A percentile compares a stretch with the other conserved stretches of the same genome.
Evolutionary conservation across 2,888 invertebrate genomes (phyloP).

Genomic region (Nycteola revayana): DNA sequence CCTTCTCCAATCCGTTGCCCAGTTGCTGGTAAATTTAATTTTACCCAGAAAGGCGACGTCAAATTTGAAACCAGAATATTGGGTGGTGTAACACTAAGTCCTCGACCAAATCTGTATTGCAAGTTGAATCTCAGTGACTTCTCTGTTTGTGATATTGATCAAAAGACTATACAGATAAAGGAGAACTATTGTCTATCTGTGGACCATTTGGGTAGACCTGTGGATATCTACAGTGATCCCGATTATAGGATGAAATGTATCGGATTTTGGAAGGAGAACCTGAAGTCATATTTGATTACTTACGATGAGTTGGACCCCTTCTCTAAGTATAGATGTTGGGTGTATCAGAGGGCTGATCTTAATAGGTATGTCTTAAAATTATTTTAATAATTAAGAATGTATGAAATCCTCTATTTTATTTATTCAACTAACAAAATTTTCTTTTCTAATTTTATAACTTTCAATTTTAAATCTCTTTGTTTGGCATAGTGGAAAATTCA

Average conservation of each 20-base stretch:
- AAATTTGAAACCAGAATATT: slow-evolving; percentile 96
- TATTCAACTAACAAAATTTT: too few relatives aligned
- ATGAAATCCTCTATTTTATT: too few relatives aligned
- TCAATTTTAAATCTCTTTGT: too few relatives aligned
- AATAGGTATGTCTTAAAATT: slow-evolving; percentile 88
- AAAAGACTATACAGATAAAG: slow-evolving; percentile 96
- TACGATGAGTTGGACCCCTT: slow-evolving; percentile 98
- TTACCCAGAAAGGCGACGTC: slow-evolving; percentile 95
- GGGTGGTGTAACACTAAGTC: slow-evolving; percentile 96
- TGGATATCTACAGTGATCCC: slow-evolving; percentile 97
- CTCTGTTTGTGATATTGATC: slow-evolving; percentile 97
- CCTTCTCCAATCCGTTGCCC: slow-evolving; percentile 97
- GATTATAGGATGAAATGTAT: slow-evolving; percentile 98
- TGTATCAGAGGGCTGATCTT: slow-evolving; percentile 96
- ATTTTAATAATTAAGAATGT: too few relatives aligned
- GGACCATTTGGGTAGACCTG: slow-evolving; percentile 96
- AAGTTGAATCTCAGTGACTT: slow-evolving; percentile 97
- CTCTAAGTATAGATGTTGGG: slow-evolving; percentile 98
- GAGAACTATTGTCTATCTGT: slow-evolving; percentile 98
- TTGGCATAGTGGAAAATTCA: too few relatives aligned
- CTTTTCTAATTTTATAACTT: too few relatives aligned
- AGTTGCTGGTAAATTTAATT: slow-evolving; percentile 97
- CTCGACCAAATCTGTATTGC: slow-evolving; percentile 95
- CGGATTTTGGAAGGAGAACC: slow-evolving; percentile 98
- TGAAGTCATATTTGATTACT: slow-evolving; percentile 97